These are phyloP conservation scores for Manduca sexta DNA, from an alignment of 1,140 invertebrate species.

Conservation along the genomic window DNA sequence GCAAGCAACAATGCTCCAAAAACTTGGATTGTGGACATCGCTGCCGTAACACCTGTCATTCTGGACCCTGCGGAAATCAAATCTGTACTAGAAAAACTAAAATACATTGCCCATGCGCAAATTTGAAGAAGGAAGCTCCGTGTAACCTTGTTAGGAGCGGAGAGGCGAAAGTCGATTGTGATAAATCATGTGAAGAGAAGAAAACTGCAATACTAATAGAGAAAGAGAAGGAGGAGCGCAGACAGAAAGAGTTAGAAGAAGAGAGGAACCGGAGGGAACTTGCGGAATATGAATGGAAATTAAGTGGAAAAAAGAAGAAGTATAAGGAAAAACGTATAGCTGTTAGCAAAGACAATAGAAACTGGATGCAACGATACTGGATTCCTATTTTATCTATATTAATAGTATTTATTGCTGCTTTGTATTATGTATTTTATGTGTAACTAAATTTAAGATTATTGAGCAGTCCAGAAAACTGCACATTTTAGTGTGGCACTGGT, in stretches of 20 bases:
- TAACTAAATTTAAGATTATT: not conserved
- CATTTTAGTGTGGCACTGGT: no score
- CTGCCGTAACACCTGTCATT: conserved; percentile 85
- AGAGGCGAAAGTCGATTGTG: conserved; percentile 74
- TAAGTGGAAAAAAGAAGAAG: conserved; percentile 74
- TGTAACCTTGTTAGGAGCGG: conserved; percentile 78
- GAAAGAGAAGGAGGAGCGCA: conserved; percentile 71
- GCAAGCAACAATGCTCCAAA: conserved; percentile 90
- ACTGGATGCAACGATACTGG: conserved; percentile 59
- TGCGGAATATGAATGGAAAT: conserved; percentile 83
- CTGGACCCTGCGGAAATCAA: conserved; percentile 80
- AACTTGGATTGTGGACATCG: conserved; percentile 84
- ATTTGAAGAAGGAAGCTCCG: conserved; percentile 83
- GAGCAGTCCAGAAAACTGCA: no score
- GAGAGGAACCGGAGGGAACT: conserved; percentile 79
- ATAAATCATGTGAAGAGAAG: conserved; percentile 76
- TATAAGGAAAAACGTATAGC: conserved; percentile 59
- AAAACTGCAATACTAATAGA: conserved; percentile 71
- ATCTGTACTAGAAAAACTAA: conserved; percentile 87
- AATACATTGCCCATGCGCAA: conserved; percentile 84
- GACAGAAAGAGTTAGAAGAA: conserved; percentile 75
- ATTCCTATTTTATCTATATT: conserved; percentile 46
- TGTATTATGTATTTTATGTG: conserved; percentile 41
- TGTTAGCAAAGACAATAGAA: conserved; percentile 45
- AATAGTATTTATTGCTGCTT: conserved; percentile 28